Evolutionary conservation across 2,888 invertebrate genomes (phyloP).

Genomic region (Therioaphis trifolii): DNA sequence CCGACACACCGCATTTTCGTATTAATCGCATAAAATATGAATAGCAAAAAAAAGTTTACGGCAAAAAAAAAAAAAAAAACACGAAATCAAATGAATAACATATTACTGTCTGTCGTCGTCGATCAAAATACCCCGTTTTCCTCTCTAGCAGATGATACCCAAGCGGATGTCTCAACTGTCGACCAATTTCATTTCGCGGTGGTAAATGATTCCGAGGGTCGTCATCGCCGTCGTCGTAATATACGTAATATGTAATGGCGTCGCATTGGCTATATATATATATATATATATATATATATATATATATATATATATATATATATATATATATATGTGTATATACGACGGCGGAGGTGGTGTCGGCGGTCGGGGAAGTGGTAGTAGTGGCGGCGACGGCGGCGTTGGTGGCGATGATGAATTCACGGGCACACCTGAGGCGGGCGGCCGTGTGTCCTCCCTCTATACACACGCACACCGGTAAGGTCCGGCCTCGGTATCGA

Average conservation of each 20-base stretch:
- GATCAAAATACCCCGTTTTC: neutral
- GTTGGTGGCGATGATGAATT: slow-evolving; percentile 58
- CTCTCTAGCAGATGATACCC: neutral
- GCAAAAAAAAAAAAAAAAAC: neutral
- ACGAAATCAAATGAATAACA: neutral
- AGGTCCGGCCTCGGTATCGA: slow-evolving; percentile 62
- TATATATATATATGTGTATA: no score
- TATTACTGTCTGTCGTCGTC: neutral
- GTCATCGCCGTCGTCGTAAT: no score
- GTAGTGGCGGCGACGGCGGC: no score
- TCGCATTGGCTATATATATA: slow-evolving; percentile 48
- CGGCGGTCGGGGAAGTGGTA: no score
- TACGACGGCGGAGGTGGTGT: no score
- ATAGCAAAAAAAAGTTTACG: neutral
- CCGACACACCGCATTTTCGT: neutral
- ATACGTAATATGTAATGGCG: slow-evolving; percentile 41
- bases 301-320: no score
- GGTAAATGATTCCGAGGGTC: slow-evolving; percentile 30
- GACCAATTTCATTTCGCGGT: slow-evolving; percentile 23
- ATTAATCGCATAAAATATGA: neutral
- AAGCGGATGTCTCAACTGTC: neutral
- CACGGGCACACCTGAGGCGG: slow-evolving; percentile 61
- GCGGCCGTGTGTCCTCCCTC: slow-evolving; percentile 53
- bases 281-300: no score
- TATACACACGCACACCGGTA: slow-evolving; percentile 48